phyloP scores from a whole-genome alignment of 2,888 invertebrate species.

The Chouioia cunea region DNA sequence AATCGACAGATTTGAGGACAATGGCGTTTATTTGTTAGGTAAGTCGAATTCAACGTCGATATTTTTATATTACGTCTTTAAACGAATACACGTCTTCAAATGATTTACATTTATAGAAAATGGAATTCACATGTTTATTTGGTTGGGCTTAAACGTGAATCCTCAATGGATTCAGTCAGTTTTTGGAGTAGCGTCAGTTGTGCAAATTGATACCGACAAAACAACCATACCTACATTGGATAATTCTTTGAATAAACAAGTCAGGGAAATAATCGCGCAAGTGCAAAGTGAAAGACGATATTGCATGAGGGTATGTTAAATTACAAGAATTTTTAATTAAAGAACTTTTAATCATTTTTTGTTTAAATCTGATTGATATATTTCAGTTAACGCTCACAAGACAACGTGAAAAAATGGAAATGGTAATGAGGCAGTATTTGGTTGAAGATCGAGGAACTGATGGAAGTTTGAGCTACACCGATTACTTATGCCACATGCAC shows the following conservation, averaged over 20 bases:
- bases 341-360: neutral
- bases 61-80: neutral
- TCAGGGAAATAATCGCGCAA: conserved; percentile 79
- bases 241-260: conserved; percentile 80
- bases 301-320: conserved; percentile 84
- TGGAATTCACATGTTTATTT: conserved; percentile 94
- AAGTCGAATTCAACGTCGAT: conserved; percentile 51
- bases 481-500: conserved; percentile 98
- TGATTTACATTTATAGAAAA: conserved; percentile 78
- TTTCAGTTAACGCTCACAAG: conserved; percentile 89
- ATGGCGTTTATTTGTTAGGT: conserved; percentile 92
- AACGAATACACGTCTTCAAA: conserved; percentile 8
- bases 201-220: conserved; percentile 85
- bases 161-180: conserved; percentile 87
- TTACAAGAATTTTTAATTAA: neutral
- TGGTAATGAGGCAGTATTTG: conserved; percentile 94
- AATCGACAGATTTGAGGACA: conserved; percentile 86
- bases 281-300: conserved; percentile 80
- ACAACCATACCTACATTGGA: conserved; percentile 84
- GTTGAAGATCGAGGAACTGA: conserved; percentile 95
- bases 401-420: conserved; percentile 94
- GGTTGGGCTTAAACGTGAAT: conserved; percentile 88
- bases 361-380: conserved; percentile 10
- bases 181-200: conserved; percentile 86
- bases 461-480: conserved; percentile 93